Conservation (phyloP, 2,888 invertebrate species). For the Cantharis lateralis region DNA sequence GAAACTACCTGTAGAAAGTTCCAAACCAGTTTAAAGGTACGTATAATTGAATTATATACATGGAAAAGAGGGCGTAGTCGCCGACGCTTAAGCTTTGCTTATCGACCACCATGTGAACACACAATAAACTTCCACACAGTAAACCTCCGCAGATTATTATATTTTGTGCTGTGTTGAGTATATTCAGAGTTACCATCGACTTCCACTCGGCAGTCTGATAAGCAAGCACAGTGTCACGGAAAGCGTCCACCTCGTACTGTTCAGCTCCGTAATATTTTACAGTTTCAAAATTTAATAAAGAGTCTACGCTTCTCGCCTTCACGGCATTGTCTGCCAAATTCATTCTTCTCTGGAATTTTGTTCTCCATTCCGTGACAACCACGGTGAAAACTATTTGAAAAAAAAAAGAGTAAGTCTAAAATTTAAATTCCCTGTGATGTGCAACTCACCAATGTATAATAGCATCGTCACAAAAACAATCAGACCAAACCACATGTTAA, state of each 20-base stretch:
- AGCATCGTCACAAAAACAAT: slow-evolving; percentile 94
- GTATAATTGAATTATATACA: slow-evolving; percentile 93
- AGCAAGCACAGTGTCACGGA: slow-evolving; percentile 80
- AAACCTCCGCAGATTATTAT: slow-evolving; percentile 85
- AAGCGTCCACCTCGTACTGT: slow-evolving; percentile 85
- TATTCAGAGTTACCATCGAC: slow-evolving; percentile 80
- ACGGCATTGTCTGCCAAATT: slow-evolving; percentile 93
- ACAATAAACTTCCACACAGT: slow-evolving; percentile 84
- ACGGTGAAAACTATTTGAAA: slow-evolving; percentile 76
- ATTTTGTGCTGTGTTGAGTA: slow-evolving; percentile 91
- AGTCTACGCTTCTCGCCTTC: slow-evolving; percentile 92
- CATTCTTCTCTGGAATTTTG: slow-evolving; percentile 92
- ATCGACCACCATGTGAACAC: slow-evolving; percentile 82
- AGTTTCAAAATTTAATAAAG: slow-evolving; percentile 96
- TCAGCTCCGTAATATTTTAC: slow-evolving; percentile 98
- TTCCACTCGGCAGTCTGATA: slow-evolving; percentile 93
- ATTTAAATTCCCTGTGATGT: background rate
- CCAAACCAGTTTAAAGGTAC: slow-evolving; percentile 98
- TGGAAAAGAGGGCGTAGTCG: slow-evolving; percentile 94
- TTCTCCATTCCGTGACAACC: slow-evolving; percentile 95
- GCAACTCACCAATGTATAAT: slow-evolving; percentile 84
- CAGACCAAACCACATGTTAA: slow-evolving; percentile 93
- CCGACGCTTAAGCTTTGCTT: slow-evolving; percentile 78
- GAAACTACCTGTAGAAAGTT: slow-evolving; percentile 90
- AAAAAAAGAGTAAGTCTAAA: background rate